Base-by-base conservation (phyloP, 2,797 vertebrate genomes). In the Hippocampus kuda region DNA sequence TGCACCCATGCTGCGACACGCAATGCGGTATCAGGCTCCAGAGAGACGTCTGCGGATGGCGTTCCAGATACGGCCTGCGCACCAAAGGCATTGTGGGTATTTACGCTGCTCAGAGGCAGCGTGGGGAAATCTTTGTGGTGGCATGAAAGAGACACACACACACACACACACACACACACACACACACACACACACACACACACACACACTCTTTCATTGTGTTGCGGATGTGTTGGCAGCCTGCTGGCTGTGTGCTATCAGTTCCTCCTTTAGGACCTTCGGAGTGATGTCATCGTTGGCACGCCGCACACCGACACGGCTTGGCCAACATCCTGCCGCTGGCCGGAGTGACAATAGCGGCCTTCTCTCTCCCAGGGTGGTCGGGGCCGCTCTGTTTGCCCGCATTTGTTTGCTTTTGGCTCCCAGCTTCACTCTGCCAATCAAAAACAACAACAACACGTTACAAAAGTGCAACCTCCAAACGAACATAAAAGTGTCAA, bases 211-310 rank as follows among this genome's bases (percentile, higher is more conserved):
- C 48, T 38, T 3, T 38, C 34, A 76, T 81, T 75, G 81, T 65
- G 56, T 59, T 61, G 68, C 63, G 44, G 74, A 80, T 72, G 65
- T 73, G 76, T 81, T 78, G 79, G 72, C 82, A 79, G 72, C 60
- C 12, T 66, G 44, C 20, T 60, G 56, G 60, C 49, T 72, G 65
- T 64, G n/a, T 66, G 73, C 72, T 78, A 69, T 78, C 48, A 70
- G 54, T 2, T 24, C 56, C 71, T 76, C 41, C 72, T 75, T 72
- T 24, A 70, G 70, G 59, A 61, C 65, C 72, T 70, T 53, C 34
- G 65, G 18, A 9, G 62, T 89, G 88, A 89, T 84, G 81, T 88
- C 86, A 89, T 79, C 4, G 70, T 83, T 86, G 85, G 86, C 85
- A 68, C 57, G 10, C 66, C 53, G 85, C 85, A 68, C 60, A 9